A percentile compares a stretch with the other conserved stretches of the same genome.
Conservation (phyloP, 2,888 invertebrate species). For the Molanna angustata region DNA sequence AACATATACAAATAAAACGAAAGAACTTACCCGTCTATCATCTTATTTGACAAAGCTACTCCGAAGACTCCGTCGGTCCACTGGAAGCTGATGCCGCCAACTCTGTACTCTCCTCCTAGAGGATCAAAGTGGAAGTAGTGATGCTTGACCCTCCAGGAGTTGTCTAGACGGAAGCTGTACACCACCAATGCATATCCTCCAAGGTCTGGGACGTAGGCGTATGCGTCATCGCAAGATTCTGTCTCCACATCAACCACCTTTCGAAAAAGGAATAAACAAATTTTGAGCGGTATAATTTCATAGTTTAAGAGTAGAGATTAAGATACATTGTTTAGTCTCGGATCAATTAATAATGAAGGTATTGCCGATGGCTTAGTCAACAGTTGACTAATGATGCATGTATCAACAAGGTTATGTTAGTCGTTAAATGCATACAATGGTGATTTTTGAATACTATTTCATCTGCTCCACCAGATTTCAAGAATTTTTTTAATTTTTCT, state of each 20-base stretch:
- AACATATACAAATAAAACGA: too few relatives aligned
- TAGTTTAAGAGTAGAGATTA: too few relatives aligned
- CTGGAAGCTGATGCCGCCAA: constrained; percentile 78
- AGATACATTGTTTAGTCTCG: too few relatives aligned
- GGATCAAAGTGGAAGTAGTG: constrained; percentile 86
- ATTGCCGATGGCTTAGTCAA: too few relatives aligned
- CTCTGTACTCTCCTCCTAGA: constrained; percentile 69
- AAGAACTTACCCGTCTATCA: constrained; percentile 52
- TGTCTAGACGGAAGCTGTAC: constrained; percentile 69
- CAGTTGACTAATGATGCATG: too few relatives aligned
- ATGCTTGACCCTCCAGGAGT: constrained; percentile 76
- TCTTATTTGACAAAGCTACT: constrained; percentile 62
- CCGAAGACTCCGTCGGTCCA: constrained; percentile 85
- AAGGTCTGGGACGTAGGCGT: constrained; percentile 75
- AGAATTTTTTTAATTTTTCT: too few relatives aligned
- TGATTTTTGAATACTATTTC: too few relatives aligned
- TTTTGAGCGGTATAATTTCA: too few relatives aligned
- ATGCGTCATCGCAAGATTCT: constrained; percentile 70
- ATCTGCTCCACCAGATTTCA: too few relatives aligned
- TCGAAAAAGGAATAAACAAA: neutral
- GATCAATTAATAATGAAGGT: too few relatives aligned
- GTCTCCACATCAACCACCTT: constrained; percentile 69
- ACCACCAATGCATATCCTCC: constrained; percentile 75
- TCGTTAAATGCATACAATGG: too few relatives aligned
- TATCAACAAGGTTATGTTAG: too few relatives aligned